Evolutionary conservation across 2,888 invertebrate species (phyloP).

Genomic region (Smittia sp.): DNA sequence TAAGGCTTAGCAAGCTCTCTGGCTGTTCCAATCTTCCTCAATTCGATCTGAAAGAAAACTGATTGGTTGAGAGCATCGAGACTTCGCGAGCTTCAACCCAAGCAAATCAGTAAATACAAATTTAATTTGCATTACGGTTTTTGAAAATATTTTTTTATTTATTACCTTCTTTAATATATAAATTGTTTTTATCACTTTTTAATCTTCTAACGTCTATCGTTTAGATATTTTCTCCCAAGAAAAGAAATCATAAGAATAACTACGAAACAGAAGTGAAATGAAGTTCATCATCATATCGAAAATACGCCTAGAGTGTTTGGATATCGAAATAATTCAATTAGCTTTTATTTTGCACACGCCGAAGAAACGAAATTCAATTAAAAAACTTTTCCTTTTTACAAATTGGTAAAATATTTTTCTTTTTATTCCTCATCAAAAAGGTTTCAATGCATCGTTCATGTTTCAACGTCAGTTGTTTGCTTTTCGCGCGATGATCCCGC

Average conservation of each 20-base stretch:
- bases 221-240: background rate
- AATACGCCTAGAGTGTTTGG: constrained; percentile 6
- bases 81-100: too few relatives aligned
- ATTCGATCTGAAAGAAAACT: too few relatives aligned
- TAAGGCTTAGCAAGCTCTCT: too few relatives aligned
- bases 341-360: constrained; percentile 4
- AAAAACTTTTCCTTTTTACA: background rate
- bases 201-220: constrained; percentile 25
- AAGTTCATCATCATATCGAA: constrained; percentile 1
- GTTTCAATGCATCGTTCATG: background rate
- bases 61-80: too few relatives aligned
- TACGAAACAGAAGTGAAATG: background rate
- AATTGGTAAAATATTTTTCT: constrained; percentile 8
- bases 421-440: constrained; percentile 1
- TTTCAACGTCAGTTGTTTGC: too few relatives aligned
- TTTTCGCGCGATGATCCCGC: too few relatives aligned
- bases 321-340: background rate
- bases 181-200: constrained; percentile 35
- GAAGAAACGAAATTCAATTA: background rate
- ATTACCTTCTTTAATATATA: constrained; percentile 10
- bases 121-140: background rate
- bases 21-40: too few relatives aligned
- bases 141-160: constrained; percentile 18
- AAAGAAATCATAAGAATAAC: background rate
- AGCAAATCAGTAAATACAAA: too few relatives aligned